These are phyloP conservation scores for Nicator chloris DNA, from an alignment of 2,113 vertebrate genomes.

Conservation along the genomic window DNA sequence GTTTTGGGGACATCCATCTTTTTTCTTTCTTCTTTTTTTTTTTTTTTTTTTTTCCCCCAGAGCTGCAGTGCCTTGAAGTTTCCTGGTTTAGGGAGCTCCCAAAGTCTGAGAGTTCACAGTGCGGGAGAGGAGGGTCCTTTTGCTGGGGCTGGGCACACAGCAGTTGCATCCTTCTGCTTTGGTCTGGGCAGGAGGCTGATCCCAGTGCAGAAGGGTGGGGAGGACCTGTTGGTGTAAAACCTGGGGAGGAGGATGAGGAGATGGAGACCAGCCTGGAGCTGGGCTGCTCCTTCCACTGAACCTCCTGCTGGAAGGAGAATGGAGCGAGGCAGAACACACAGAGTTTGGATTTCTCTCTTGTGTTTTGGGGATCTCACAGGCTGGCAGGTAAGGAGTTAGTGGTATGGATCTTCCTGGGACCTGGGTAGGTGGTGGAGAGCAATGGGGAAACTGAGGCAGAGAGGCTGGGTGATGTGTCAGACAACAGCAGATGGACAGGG, in stretches of 20 bases:
- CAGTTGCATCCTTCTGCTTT: neutral
- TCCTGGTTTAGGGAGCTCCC: neutral
- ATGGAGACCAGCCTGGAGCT: neutral
- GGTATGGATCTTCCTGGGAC: neutral
- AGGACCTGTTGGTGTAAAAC: neutral
- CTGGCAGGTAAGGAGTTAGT: neutral
- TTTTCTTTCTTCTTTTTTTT: too few species aligned
- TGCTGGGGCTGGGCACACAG: neutral
- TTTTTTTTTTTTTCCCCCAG: fast-evolving
- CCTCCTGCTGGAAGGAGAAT: neutral
- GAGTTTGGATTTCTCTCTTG: neutral
- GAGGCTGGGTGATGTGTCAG: neutral
- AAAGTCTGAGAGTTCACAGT: neutral
- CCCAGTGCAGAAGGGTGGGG: neutral
- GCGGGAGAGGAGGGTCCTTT: neutral
- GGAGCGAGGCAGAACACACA: neutral
- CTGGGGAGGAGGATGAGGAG: neutral
- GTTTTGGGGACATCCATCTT: fast-evolving
- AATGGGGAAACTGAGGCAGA: neutral
- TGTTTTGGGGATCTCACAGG: neutral
- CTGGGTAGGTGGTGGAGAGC: fast-evolving
- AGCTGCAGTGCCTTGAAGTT: neutral
- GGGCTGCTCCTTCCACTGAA: neutral
- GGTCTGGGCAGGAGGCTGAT: neutral
- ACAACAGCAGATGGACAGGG: neutral